phyloP scores from a whole-genome alignment of 2,113 vertebrate genomes.

The Corapipo altera region DNA sequence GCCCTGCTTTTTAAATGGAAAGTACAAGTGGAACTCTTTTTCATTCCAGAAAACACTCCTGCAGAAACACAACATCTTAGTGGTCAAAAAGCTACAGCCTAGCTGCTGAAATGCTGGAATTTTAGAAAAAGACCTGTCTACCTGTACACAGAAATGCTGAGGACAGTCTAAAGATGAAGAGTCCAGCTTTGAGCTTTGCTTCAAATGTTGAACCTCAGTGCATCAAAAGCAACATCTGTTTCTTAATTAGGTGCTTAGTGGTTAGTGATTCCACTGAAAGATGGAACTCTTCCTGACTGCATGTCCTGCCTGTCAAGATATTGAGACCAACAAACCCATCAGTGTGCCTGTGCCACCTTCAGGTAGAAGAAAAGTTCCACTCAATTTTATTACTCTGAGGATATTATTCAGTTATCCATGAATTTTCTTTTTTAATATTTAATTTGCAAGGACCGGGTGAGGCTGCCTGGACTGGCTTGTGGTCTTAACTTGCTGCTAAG shows the following conservation, averaged over 20 bases:
- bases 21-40: not conserved
- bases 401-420: not conserved
- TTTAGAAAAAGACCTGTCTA: not conserved
- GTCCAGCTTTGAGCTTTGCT: not conserved
- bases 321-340: not conserved
- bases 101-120: not conserved
- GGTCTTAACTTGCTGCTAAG: not conserved
- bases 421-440: not conserved
- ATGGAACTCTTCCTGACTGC: not conserved
- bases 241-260: not conserved
- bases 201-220: not conserved
- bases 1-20: not conserved
- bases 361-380: not conserved
- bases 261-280: not conserved
- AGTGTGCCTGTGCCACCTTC: not conserved
- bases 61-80: not conserved
- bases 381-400: not conserved
- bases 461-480: not conserved
- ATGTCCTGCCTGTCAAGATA: not conserved
- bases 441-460: not conserved
- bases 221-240: not conserved
- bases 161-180: not conserved
- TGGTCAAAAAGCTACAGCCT: not conserved
- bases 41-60: not conserved
- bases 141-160: not conserved